Evolutionary conservation across 2,797 vertebrate species (phyloP), one percentile per base, ranked within the genome.

Genomic region (Sebastes itinus): DNA sequence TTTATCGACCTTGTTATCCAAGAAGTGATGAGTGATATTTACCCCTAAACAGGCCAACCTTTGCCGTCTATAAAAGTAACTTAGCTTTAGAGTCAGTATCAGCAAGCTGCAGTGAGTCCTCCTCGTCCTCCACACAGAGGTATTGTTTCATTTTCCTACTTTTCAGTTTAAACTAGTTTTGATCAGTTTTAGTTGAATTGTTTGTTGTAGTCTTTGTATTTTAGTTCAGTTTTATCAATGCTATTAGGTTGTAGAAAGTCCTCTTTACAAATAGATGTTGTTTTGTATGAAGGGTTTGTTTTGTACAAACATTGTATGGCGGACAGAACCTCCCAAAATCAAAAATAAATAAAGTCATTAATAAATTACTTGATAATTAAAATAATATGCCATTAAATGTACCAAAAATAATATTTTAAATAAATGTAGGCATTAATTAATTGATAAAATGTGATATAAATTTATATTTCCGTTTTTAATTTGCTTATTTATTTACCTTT

Each of bases 31-130:
- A 35, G 11, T 4, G 58, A 28, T 7, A 1, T 28, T 65, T 14
- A 79, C 75, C 82, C 84, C 80, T 84, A 77, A 63, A 5, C 87
- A 88, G 28, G 30, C 7, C 23, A 65, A 88, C 83, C 92, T 92
- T 92, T 89, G 88, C 88, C 10, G 32, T 6, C 58, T 6, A 52
- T 80, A 30, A 72, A 80, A 23, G 7, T 10, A 10, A 33, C 9
- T 33, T 4, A 9, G 54, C 33, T 38, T 7, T 2, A 16, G 27
- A 6, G 4, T 56, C 52, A 20, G 2, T 14, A 1, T 30, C 20
- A n/a, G 35, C 18, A 14, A 20, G 42, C 69, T 20, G 49, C 54
- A 4, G 77, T 6, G 63, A 13, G 18, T 52, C 25, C 10, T 27
- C 35, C 27, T 58, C 2, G 23, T 81, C 75, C 64, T 81, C 65